These are phyloP conservation scores for Dendrocopos noguchii DNA, from an alignment of 2,113 vertebrate species.

Conservation along the genomic window DNA sequence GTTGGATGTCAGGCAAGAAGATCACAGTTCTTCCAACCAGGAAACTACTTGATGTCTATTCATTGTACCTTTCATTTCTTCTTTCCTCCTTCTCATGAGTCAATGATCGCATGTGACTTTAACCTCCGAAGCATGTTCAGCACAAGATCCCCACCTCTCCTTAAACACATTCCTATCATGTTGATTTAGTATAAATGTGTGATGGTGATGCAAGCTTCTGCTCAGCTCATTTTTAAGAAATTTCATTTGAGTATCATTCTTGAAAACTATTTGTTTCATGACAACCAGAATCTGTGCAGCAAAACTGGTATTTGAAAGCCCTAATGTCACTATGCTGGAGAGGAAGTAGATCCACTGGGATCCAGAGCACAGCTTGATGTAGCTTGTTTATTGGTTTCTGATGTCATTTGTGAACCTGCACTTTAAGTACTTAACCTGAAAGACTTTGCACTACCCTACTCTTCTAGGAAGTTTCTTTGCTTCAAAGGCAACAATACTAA, in stretches of 20 bases:
- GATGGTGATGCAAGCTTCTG: neutral
- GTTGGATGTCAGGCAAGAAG: neutral
- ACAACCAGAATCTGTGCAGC: neutral
- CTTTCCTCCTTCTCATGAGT: neutral
- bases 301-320: neutral
- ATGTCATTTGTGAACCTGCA: neutral
- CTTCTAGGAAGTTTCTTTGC: neutral
- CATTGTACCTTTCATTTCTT: neutral
- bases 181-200: neutral
- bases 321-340: neutral
- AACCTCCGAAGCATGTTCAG: neutral
- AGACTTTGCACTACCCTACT: neutral
- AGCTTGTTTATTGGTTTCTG: neutral
- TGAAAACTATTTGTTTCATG: neutral
- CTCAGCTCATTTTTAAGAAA: constrained; percentile 1
- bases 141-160: neutral
- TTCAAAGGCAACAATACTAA: neutral
- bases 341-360: neutral
- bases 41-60: neutral
- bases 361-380: neutral
- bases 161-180: neutral
- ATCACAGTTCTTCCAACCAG: neutral
- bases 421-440: neutral
- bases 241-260: neutral
- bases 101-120: constrained; percentile 8